A percentile compares a stretch with the other conserved stretches of the same genome.
Evolutionary conservation across 2,888 invertebrate species (phyloP).

Genomic region (Mesorhabditis sp.): DNA sequence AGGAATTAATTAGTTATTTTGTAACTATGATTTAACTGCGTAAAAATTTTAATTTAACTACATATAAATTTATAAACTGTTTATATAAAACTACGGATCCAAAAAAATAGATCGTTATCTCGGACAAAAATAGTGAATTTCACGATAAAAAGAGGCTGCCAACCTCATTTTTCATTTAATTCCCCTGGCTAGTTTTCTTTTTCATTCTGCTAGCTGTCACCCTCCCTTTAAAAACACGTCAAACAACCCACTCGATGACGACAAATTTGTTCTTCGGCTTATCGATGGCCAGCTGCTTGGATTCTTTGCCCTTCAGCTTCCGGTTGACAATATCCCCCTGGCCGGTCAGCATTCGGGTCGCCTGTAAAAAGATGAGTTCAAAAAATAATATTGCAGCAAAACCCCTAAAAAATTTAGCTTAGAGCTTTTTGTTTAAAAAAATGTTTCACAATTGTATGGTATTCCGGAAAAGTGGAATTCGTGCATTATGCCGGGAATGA

Average conservation of each 20-base stretch:
- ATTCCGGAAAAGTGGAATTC: too few species aligned
- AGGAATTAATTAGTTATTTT: too few species aligned
- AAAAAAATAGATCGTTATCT: too few species aligned
- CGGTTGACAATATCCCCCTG: slow-evolving; percentile 78
- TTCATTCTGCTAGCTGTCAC: too few species aligned
- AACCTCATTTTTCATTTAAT: not conserved
- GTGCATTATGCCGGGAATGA: not conserved
- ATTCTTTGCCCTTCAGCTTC: slow-evolving; percentile 69
- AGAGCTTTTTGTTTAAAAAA: not conserved
- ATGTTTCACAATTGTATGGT: too few species aligned
- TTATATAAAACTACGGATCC: too few species aligned
- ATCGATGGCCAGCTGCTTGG: slow-evolving; percentile 24
- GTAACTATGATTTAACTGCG: too few species aligned
- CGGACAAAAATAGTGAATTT: not conserved
- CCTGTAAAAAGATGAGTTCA: slow-evolving; percentile 68
- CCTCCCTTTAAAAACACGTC: not conserved
- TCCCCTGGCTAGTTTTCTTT: too few species aligned
- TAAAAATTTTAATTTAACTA: too few species aligned
- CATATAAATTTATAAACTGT: too few species aligned
- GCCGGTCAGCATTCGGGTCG: slow-evolving; percentile 79
- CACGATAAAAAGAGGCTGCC: not conserved
- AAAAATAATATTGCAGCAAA: not conserved
- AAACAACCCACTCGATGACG: slow-evolving; percentile 28
- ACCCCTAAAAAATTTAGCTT: not conserved
- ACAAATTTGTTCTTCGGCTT: slow-evolving; percentile 31